These are phyloP conservation scores for Diploscapter pachys DNA, from an alignment of 1,140 invertebrate genomes.

Conservation along the genomic window DNA sequence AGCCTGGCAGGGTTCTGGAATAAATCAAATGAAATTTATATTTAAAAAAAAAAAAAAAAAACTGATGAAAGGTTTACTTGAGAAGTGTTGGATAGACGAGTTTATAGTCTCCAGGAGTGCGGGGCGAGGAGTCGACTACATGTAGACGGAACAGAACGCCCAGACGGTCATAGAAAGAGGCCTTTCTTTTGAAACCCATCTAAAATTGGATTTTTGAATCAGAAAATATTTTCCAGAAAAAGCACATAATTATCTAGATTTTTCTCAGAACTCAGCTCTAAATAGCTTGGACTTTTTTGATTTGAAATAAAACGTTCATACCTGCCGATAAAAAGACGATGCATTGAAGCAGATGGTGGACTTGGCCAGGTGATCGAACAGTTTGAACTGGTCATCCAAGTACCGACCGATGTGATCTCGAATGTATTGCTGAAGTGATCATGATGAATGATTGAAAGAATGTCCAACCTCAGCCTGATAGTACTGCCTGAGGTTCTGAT, in stretches of 20 bases:
- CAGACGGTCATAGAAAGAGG: slow-evolving; percentile 51
- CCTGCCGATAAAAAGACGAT: slow-evolving; percentile 39
- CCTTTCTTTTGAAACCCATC: slow-evolving; percentile 54
- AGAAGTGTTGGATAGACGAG: slow-evolving; percentile 54
- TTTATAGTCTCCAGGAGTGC: slow-evolving; percentile 45
- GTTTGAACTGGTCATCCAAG: slow-evolving; percentile 50
- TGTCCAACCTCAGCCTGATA: too few relatives aligned
- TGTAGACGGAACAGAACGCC: slow-evolving; percentile 55
- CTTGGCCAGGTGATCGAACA: slow-evolving; percentile 52
- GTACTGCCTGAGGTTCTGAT: too few relatives aligned
- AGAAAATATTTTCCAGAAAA: neutral
- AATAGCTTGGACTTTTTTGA: slow-evolving; percentile 33
- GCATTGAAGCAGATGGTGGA: slow-evolving; percentile 47
- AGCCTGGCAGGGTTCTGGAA: slow-evolving; percentile 45
- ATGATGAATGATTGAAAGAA: too few relatives aligned
- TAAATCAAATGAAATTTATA: neutral
- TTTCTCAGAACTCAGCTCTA: too few relatives aligned
- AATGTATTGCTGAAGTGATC: too few relatives aligned
- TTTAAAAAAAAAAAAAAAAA: neutral
- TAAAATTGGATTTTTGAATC: slow-evolving; percentile 29
- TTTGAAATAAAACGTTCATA: too few relatives aligned
- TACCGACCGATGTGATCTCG: slow-evolving; percentile 56
- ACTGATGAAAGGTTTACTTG: slow-evolving; percentile 3
- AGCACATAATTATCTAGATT: too few relatives aligned
- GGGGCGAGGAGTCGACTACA: slow-evolving; percentile 35